phyloP scores from a whole-genome alignment of 1,140 invertebrate species.

The Neocloeon triangulifer region DNA sequence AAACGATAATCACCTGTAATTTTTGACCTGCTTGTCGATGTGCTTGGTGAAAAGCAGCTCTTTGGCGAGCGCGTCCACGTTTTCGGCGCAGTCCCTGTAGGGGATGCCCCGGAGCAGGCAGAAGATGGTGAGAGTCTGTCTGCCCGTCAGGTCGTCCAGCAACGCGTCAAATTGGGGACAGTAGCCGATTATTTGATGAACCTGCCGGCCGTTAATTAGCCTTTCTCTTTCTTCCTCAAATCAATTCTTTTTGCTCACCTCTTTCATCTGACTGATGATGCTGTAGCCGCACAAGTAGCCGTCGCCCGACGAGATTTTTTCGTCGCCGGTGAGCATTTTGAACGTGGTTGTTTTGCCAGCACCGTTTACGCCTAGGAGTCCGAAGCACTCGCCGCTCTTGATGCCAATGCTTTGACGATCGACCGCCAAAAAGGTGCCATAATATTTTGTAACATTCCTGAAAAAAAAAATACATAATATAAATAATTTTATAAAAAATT shows the following conservation, averaged over 20 bases:
- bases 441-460: conserved; percentile 38
- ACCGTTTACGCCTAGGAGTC: conserved; percentile 72
- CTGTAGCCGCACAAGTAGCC: conserved; percentile 20
- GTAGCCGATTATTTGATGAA: conserved; percentile 39
- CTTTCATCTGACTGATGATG: conserved; percentile 20
- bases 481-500: too few species aligned
- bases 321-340: conserved; percentile 72
- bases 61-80: conserved; percentile 15
- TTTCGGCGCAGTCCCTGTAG: too few species aligned
- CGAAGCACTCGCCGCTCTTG: conserved; percentile 54
- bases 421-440: conserved; percentile 41
- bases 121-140: conserved; percentile 53
- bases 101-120: conserved; percentile 47
- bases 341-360: conserved; percentile 71
- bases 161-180: conserved; percentile 72
- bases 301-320: conserved; percentile 32
- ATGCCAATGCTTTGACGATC: conserved; percentile 23
- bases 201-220: conserved; percentile 11
- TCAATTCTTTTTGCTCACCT: conserved; percentile 17
- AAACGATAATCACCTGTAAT: conserved; percentile 5
- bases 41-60: conserved; percentile 17
- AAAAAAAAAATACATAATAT: too few species aligned
- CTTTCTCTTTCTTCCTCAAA: not conserved
- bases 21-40: conserved; percentile 22
- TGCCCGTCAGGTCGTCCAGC: conserved; percentile 52